Percentiles rank a stretch among this genome's conserved stretches.
Conservation (phyloP, 2,797 vertebrate species). For the Aplochiton taeniatus region DNA sequence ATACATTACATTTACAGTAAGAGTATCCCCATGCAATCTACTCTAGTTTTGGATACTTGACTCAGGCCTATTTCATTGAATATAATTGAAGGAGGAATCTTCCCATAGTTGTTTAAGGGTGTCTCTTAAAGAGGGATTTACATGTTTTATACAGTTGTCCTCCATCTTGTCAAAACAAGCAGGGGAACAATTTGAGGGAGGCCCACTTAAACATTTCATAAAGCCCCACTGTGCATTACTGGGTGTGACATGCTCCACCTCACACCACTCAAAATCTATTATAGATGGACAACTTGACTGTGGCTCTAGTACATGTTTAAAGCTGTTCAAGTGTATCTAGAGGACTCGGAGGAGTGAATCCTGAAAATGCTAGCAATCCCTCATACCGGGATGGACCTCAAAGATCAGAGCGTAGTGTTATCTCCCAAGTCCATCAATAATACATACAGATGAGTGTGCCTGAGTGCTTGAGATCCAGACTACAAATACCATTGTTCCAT, state of each 20-base stretch:
- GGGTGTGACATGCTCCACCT: constrained; percentile 55
- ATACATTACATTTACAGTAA: too few relatives aligned
- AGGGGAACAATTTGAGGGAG: constrained; percentile 45
- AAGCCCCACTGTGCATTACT: constrained; percentile 53
- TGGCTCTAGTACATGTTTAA: constrained; percentile 67
- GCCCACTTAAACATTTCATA: constrained; percentile 63
- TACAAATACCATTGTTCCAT: constrained; percentile 10
- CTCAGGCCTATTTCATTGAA: background rate
- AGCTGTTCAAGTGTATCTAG: constrained; percentile 54
- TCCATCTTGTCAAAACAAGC: constrained; percentile 51
- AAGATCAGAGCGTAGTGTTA: constrained; percentile 51
- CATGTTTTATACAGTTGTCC: constrained; percentile 30
- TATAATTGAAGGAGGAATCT: constrained; percentile 17
- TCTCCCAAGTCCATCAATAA: constrained; percentile 62
- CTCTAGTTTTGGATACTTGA: background rate
- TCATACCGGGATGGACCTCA: constrained; percentile 45
- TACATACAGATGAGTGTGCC: constrained; percentile 52
- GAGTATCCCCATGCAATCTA: background rate
- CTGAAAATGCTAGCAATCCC: constrained; percentile 40
- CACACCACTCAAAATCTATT: constrained; percentile 57
- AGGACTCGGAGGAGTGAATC: constrained; percentile 43
- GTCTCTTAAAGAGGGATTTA: constrained; percentile 32
- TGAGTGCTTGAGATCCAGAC: constrained; percentile 33
- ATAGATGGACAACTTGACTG: constrained; percentile 56
- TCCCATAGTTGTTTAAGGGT: constrained; percentile 18